phyloP scores from a whole-genome alignment of 2,888 invertebrate genomes.

The Hybos culiciformis region DNA sequence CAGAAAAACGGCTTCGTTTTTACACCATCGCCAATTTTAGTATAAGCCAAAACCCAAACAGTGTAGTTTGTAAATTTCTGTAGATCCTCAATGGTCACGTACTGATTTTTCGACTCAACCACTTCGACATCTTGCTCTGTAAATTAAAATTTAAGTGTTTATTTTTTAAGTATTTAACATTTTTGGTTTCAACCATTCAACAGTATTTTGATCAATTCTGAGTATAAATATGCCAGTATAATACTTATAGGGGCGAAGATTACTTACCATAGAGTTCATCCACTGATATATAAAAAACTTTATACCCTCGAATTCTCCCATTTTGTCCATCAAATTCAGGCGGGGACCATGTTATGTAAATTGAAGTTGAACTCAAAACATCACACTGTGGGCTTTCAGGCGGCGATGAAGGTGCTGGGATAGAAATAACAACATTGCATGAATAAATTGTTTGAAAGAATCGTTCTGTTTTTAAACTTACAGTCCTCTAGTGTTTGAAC shows the following conservation, averaged over 20 bases:
- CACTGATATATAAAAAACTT: constrained; percentile 65
- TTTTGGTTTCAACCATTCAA: no score
- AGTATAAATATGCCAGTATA: background rate
- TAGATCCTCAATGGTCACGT: constrained; percentile 50
- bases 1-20: constrained; percentile 72
- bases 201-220: constrained; percentile 7
- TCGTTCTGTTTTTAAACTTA: constrained; percentile 29
- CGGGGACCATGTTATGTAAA: constrained; percentile 75
- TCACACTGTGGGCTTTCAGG: constrained; percentile 72
- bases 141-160: background rate
- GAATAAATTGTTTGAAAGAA: background rate
- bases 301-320: constrained; percentile 72
- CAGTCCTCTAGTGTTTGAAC: constrained; percentile 74
- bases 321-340: constrained; percentile 70
- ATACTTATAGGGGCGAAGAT: constrained; percentile 18
- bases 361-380: constrained; percentile 68
- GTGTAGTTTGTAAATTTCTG: constrained; percentile 85
- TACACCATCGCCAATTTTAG: constrained; percentile 78
- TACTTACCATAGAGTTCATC: constrained; percentile 64
- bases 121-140: constrained; percentile 59
- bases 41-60: constrained; percentile 77
- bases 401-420: constrained; percentile 68
- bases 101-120: constrained; percentile 46
- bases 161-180: no score
- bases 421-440: no score